A percentile compares a stretch with the other conserved stretches of the same genome.
Conservation (phyloP, 1,140 invertebrate species). For the Drosophila santomea region DNA sequence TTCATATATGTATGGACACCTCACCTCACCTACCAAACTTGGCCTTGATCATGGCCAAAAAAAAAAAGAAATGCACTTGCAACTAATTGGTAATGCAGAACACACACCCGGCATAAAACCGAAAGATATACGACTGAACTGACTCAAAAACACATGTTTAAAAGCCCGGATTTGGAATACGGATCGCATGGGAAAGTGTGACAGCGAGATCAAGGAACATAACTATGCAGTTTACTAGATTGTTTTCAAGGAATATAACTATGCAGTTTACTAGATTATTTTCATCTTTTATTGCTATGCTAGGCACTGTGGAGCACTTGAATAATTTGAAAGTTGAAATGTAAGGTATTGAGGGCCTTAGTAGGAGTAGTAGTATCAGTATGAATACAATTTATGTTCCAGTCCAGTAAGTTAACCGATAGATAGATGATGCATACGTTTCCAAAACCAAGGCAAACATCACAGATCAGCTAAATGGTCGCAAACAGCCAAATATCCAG, state of each 20-base stretch:
- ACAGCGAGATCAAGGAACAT: not conserved
- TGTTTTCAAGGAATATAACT: too few species aligned
- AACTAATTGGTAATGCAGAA: conserved; percentile 10
- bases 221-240: too few species aligned
- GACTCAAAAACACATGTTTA: not conserved
- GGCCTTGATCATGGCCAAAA: conserved; percentile 57
- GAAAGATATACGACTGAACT: not conserved
- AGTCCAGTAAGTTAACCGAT: too few species aligned
- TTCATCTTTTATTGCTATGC: too few species aligned
- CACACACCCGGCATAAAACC: not conserved
- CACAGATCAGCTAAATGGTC: not conserved
- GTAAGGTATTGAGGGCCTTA: too few species aligned
- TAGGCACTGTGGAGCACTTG: not conserved
- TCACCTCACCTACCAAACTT: conserved; percentile 3
- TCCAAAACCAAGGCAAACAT: not conserved
- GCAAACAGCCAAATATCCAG: too few species aligned
- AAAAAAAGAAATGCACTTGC: conserved; percentile 18
- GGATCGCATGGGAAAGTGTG: not conserved
- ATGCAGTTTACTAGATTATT: too few species aligned
- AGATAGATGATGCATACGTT: too few species aligned
- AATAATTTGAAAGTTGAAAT: too few species aligned
- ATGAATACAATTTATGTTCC: too few species aligned
- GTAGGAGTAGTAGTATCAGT: too few species aligned
- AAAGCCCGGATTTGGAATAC: not conserved
- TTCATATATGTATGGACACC: conserved; percentile 3